Percentiles rank a stretch among this genome's conserved stretches.
phyloP scores from a whole-genome alignment of 2,113 vertebrate genomes.

The Beaufortia kweichowensis region DNA sequence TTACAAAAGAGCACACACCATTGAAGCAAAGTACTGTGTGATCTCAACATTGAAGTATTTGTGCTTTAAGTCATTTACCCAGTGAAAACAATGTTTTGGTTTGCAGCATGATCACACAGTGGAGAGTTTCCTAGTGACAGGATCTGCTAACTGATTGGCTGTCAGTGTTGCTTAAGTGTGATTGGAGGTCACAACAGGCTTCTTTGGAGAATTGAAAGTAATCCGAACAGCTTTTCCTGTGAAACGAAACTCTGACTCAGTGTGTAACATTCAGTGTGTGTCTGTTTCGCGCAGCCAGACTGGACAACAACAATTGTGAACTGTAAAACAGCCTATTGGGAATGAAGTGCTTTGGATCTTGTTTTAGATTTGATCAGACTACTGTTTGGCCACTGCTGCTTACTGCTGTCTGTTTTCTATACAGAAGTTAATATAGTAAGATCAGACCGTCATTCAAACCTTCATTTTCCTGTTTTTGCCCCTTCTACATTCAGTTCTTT shows the following conservation, averaged over 20 bases:
- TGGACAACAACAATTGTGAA: not conserved
- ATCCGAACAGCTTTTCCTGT: conserved; percentile 16
- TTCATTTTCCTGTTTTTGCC: not conserved
- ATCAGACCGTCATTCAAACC: not conserved
- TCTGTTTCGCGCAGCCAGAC: not conserved
- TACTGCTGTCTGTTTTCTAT: not conserved
- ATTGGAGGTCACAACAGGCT: conserved; percentile 15
- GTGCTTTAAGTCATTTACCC: not conserved
- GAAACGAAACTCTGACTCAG: conserved; percentile 29
- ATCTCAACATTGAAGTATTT: not conserved
- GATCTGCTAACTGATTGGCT: conserved; percentile 30
- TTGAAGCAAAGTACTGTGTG: not conserved
- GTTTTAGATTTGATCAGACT: not conserved
- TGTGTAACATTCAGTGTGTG: not conserved
- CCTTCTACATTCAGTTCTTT: not conserved
- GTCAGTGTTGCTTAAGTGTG: not conserved
- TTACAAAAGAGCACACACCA: no score
- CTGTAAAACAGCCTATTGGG: not conserved
- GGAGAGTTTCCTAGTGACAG: conserved; percentile 2
- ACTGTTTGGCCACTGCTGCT: not conserved
- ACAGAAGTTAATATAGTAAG: not conserved
- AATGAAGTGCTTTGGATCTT: not conserved
- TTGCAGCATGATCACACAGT: conserved; percentile 12
- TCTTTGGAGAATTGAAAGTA: conserved; percentile 47
- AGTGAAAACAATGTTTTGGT: not conserved